These are phyloP conservation scores for Melanerpes aurifrons DNA, from an alignment of 2,113 vertebrate genomes.

Conservation along the genomic window DNA sequence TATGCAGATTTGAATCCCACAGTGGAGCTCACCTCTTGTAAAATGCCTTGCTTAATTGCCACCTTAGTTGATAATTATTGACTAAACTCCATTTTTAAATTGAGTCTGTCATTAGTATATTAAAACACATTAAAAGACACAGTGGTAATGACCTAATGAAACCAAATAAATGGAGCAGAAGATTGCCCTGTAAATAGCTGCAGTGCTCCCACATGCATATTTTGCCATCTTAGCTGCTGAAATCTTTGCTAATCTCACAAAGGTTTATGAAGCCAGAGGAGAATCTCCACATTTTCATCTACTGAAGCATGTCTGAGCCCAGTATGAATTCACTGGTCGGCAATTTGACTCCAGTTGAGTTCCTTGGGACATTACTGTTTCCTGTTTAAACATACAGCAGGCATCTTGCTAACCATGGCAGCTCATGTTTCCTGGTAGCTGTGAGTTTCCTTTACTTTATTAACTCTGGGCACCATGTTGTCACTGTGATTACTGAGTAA, in stretches of 20 bases:
- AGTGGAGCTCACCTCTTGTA: not conserved
- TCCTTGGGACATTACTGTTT: not conserved
- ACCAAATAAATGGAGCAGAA: not conserved
- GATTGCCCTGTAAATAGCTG: not conserved
- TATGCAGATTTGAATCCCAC: not conserved
- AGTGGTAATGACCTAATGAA: not conserved
- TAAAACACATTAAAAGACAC: not conserved
- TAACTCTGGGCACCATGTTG: not conserved
- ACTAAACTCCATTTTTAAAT: not conserved
- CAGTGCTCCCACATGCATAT: not conserved
- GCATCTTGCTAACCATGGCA: not conserved
- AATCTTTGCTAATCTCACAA: not conserved
- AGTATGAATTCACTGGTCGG: not conserved
- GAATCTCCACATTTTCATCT: not conserved
- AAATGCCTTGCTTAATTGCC: not conserved
- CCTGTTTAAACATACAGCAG: not conserved
- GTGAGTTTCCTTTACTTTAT: not conserved
- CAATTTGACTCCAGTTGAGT: not conserved
- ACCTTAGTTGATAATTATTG: not conserved
- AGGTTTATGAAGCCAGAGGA: not conserved
- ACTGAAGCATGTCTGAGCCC: not conserved
- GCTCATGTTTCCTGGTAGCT: not conserved
- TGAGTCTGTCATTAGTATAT: not conserved
- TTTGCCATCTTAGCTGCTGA: not conserved
- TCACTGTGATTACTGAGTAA: not conserved